Evolutionary conservation across 2,113 vertebrate genomes (phyloP).

Genomic region (Poecilia latipinna): DNA sequence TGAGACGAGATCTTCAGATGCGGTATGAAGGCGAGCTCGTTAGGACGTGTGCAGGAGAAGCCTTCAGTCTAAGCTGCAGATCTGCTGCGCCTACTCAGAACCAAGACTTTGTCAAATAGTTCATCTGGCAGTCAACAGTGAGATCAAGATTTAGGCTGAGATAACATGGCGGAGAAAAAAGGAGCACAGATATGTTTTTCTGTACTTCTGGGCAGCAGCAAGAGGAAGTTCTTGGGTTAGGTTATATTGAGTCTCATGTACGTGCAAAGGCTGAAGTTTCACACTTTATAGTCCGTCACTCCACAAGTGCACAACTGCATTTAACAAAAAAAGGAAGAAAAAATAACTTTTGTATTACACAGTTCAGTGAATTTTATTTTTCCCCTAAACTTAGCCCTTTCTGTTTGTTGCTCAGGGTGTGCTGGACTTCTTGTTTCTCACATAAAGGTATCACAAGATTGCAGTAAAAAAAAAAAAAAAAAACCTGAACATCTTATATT

Average conservation of each 20-base stretch:
- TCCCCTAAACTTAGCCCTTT: no score
- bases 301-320: neutral
- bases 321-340: neutral
- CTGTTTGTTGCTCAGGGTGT: no score
- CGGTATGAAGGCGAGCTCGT: neutral
- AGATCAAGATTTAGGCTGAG: neutral
- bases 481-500: no score
- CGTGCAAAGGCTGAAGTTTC: neutral
- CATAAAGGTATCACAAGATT: no score
- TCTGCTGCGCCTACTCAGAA: neutral
- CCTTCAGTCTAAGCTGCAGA: neutral
- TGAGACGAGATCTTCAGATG: neutral
- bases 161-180: neutral
- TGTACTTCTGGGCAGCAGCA: constrained; percentile 11
- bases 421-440: no score
- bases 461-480: neutral
- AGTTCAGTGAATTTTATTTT: no score
- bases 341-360: no score
- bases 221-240: constrained; percentile 41
- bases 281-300: neutral
- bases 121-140: neutral
- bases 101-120: neutral
- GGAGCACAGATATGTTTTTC: neutral
- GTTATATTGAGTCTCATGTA: neutral
- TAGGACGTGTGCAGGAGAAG: no score